These are phyloP conservation scores for Butorides virescens DNA, from an alignment of 2,113 vertebrate species.

Conservation along the genomic window DNA sequence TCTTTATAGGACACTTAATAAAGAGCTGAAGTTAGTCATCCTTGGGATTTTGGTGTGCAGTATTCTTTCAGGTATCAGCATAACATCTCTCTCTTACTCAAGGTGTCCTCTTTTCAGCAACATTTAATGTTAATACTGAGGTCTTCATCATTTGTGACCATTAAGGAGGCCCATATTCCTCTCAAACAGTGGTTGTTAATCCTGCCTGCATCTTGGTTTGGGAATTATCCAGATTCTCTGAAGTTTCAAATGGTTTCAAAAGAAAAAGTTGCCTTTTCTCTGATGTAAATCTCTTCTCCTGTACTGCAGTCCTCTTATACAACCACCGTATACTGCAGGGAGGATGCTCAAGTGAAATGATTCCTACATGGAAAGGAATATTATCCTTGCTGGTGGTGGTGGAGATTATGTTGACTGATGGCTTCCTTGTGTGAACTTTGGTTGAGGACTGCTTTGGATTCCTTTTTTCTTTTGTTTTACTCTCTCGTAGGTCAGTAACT, in stretches of 20 bases:
- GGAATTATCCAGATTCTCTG: background rate
- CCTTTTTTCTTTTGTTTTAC: background rate
- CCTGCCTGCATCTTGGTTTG: background rate
- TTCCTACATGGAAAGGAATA: background rate
- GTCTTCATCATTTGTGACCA: background rate
- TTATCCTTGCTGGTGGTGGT: background rate
- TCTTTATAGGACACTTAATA: background rate
- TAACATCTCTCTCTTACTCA: background rate
- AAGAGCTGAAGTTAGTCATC: background rate
- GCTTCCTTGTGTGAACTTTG: background rate
- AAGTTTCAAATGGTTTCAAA: background rate
- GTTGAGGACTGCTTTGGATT: background rate
- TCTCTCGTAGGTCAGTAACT: background rate
- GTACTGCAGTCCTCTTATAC: background rate
- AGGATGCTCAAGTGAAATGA: background rate
- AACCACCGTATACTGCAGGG: background rate
- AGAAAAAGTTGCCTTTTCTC: background rate
- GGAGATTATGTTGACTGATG: background rate
- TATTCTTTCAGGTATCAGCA: background rate
- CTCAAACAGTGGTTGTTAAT: background rate
- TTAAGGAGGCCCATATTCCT: background rate
- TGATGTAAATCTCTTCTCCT: background rate
- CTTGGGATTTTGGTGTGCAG: background rate
- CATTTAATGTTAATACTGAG: background rate
- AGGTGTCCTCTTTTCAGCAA: background rate